Conservation (phyloP, 1,140 invertebrate genomes). For the Camponotus vicinus region DNA sequence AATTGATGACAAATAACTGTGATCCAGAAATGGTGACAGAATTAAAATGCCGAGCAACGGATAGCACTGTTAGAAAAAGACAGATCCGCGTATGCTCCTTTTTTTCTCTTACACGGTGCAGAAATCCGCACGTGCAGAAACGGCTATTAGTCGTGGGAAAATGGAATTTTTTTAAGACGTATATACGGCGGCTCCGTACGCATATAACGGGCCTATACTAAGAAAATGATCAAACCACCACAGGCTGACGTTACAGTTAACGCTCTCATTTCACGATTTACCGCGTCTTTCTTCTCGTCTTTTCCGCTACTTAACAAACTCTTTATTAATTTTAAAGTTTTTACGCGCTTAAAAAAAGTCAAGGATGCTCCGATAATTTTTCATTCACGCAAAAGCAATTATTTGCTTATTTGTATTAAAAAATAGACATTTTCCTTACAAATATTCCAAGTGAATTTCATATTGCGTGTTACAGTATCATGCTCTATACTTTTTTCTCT, state of each 20-base stretch:
- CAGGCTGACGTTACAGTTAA: slow-evolving; percentile 70
- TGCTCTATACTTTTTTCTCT: not conserved
- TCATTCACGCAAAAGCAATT: not conserved
- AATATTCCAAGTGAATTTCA: slow-evolving; percentile 18
- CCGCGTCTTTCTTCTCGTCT: slow-evolving; percentile 35
- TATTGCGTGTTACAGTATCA: not conserved
- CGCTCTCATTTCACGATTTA: slow-evolving; percentile 65
- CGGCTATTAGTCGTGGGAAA: slow-evolving; percentile 64
- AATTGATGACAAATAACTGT: not conserved
- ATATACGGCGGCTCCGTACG: slow-evolving; percentile 26
- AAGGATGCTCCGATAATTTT: slow-evolving; percentile 8
- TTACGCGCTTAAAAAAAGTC: not conserved
- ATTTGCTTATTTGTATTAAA: not conserved
- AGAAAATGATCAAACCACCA: slow-evolving; percentile 68
- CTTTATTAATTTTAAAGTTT: not conserved
- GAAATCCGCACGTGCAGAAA: slow-evolving; percentile 1
- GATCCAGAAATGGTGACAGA: not conserved
- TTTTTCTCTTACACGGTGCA: not conserved
- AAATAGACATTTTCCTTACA: not conserved
- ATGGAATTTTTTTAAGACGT: slow-evolving; percentile 61
- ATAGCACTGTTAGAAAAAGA: slow-evolving; percentile 23
- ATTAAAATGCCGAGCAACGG: not conserved
- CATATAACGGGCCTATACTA: slow-evolving; percentile 66
- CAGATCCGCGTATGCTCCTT: not conserved
- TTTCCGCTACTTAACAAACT: not conserved